Evolutionary conservation across 2,888 invertebrate genomes (phyloP).

Genomic region (Graphium colonna): DNA sequence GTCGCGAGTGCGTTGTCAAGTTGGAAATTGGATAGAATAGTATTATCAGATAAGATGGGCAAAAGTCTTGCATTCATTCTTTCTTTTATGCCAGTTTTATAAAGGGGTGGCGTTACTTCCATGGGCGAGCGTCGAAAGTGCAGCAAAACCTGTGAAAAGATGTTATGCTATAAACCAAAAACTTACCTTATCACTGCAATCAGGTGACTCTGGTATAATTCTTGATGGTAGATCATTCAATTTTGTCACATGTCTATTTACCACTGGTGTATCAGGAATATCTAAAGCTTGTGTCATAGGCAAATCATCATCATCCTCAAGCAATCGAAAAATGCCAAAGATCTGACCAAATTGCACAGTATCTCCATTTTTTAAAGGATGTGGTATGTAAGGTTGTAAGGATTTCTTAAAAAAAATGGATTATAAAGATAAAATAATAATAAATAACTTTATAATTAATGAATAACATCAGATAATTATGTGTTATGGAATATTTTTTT

Average conservation of each 20-base stretch:
- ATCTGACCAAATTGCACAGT: constrained; percentile 66
- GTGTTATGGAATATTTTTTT: too few relatives aligned
- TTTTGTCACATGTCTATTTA: constrained; percentile 39
- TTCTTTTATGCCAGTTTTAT: too few relatives aligned
- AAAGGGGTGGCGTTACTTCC: too few relatives aligned
- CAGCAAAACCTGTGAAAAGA: too few relatives aligned
- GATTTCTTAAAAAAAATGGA: constrained; percentile 46
- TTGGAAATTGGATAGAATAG: too few relatives aligned
- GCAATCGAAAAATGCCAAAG: constrained; percentile 60
- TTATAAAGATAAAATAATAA: neutral
- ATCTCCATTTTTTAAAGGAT: constrained; percentile 58
- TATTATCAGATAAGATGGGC: too few relatives aligned
- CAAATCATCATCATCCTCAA: constrained; percentile 55
- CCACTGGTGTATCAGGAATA: constrained; percentile 59
- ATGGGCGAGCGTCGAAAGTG: too few relatives aligned
- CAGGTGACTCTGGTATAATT: constrained; percentile 65
- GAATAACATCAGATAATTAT: too few relatives aligned
- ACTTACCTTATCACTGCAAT: constrained; percentile 62
- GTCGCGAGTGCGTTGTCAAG: too few relatives aligned
- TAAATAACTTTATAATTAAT: too few relatives aligned
- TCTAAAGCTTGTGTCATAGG: constrained; percentile 67
- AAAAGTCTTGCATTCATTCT: too few relatives aligned
- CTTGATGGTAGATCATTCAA: constrained; percentile 41
- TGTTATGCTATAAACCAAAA: constrained; percentile 1
- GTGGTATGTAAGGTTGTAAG: constrained; percentile 58